These are phyloP conservation scores for Nicator chloris DNA, from an alignment of 2,113 vertebrate species.

Conservation along the genomic window DNA sequence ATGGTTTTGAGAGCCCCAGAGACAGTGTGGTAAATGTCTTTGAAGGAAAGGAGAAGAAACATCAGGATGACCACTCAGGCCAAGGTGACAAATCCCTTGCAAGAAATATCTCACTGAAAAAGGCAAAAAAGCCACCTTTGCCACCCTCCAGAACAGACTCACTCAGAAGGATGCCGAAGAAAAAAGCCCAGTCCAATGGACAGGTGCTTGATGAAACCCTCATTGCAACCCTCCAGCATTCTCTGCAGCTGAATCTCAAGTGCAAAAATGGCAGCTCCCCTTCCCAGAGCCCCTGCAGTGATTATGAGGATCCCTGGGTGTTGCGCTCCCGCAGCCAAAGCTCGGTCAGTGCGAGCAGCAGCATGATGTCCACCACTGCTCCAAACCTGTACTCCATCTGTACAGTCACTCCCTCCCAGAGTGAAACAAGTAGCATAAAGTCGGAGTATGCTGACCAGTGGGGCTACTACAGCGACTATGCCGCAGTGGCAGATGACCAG, in stretches of 20 bases:
- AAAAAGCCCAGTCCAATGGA: conserved; percentile 71
- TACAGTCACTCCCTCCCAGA: conserved; percentile 87
- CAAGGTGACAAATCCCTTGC: conserved; percentile 82
- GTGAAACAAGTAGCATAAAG: conserved; percentile 91
- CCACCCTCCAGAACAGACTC: conserved; percentile 94
- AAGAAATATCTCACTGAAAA: conserved; percentile 92
- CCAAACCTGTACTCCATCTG: conserved; percentile 85
- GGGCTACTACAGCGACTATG: conserved; percentile 89
- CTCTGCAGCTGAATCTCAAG: conserved; percentile 85
- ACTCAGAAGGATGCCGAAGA: conserved; percentile 82
- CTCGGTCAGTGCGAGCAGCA: conserved; percentile 84
- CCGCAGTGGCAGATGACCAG: conserved; percentile 70
- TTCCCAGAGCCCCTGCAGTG: conserved; percentile 92
- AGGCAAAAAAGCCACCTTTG: conserved; percentile 89
- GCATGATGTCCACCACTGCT: conserved; percentile 79
- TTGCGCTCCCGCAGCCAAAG: conserved; percentile 91
- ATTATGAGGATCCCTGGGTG: conserved; percentile 93
- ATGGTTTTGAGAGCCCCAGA: conserved; percentile 76
- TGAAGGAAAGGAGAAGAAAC: conserved; percentile 77
- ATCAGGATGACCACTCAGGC: conserved; percentile 67
- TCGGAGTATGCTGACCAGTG: conserved; percentile 93
- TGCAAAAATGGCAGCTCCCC: conserved; percentile 82
- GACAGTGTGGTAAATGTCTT: conserved; percentile 84
- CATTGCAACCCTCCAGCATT: conserved; percentile 91
- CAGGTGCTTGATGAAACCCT: conserved; percentile 87